Conservation (phyloP, 2,888 invertebrate species). For the Andrena bicolor region DNA sequence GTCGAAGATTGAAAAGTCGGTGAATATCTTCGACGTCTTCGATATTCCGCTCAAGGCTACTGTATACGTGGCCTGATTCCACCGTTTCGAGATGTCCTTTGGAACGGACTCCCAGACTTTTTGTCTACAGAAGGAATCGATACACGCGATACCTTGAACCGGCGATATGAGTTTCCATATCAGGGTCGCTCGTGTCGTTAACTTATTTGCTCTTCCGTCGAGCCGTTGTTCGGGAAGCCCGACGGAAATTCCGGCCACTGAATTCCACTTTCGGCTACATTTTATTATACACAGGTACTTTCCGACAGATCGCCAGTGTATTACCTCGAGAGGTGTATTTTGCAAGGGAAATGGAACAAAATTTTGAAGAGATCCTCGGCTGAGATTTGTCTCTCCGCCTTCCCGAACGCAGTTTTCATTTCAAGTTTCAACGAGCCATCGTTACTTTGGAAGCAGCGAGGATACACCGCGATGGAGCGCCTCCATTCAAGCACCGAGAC, state of each 20-base stretch:
- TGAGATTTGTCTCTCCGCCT: neutral
- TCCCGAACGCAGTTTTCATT: neutral
- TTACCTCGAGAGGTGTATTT: neutral
- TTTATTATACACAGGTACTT: too few relatives aligned
- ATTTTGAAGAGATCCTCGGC: neutral
- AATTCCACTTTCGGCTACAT: neutral
- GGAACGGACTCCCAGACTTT: slow-evolving; percentile 50
- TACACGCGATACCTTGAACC: slow-evolving; percentile 61
- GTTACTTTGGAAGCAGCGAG: neutral
- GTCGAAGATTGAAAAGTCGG: slow-evolving; percentile 64
- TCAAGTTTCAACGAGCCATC: neutral
- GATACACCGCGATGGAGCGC: neutral
- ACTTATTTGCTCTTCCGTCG: slow-evolving; percentile 43
- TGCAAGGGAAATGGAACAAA: neutral
- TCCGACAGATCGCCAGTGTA: neutral
- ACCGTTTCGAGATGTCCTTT: slow-evolving; percentile 62
- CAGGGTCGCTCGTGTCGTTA: slow-evolving; percentile 48
- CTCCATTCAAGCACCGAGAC: slow-evolving; percentile 14
- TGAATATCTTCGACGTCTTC: slow-evolving; percentile 62
- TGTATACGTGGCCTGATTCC: slow-evolving; percentile 63
- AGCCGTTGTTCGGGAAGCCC: neutral
- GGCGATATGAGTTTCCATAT: slow-evolving; percentile 61
- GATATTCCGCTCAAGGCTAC: slow-evolving; percentile 65
- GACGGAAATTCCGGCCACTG: neutral
- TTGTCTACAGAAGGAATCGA: slow-evolving; percentile 64